Base-by-base conservation (phyloP, 1,140 invertebrate genomes). In the Pseudachorutes palmiensis region DNA sequence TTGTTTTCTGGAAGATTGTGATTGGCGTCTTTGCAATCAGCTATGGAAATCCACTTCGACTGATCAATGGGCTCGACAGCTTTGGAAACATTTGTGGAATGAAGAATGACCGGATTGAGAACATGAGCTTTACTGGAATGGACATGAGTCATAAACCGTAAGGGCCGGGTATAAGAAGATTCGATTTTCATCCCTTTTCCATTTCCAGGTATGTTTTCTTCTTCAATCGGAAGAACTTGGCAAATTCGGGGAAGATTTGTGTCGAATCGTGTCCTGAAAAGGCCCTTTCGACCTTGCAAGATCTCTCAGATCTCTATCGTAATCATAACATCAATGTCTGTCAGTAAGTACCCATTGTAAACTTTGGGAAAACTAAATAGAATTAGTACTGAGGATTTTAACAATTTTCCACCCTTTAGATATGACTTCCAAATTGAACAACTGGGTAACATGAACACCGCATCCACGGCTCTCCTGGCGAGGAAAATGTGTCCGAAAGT, bases 11-110 rank as follows among this genome's bases (percentile, higher is more conserved):
- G 1, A 24, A 90, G 89, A 86, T 92, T 73, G 83, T 91, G 68
- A 88, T 95, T 69, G 90, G 91, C 16, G 87, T 86, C 5, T 94
- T 94, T 80, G 89, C 92, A 1, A 86, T 94, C 76, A 87, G 90
- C 9, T 91, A 92, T 80, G 92, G 93, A 0, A 91, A 92, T 80
- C 91, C 92, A 2, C 78, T 87, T 71, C 83, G 92, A 68, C 82
- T 96, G 3, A 87, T 94, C 66, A 91, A 94, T 83, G 93, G 94
- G 55, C 94, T 91, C 79, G 93, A 97, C 77, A 94, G 91, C 70
- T 96, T 92, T 82, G 93, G 93, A n/a, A 96, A 97, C 78, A 92
- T 90, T 32, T 97, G 94, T 80, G 92, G 92, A 28, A 86, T 88
- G 55, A 85, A 85, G 68, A 90, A 91, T 77, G 84, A 85, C 69